Conservation (phyloP, 2,888 invertebrate species). For the Eustalomyia histrio region DNA sequence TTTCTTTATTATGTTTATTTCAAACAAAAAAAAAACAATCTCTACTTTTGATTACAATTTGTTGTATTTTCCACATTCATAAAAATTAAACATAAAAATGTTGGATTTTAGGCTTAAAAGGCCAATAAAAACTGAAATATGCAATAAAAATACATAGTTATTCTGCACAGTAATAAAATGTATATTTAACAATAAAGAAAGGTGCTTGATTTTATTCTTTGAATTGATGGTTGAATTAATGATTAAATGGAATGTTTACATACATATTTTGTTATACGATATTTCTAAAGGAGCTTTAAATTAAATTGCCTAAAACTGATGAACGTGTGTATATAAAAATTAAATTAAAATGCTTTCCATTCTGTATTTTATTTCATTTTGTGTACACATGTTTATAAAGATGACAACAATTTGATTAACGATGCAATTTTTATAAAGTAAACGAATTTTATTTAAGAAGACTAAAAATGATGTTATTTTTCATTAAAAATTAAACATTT, state of each 20-base stretch:
- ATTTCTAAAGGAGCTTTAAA: slow-evolving; percentile 5
- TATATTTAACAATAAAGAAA: slow-evolving; percentile 8
- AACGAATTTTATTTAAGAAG: slow-evolving; percentile 13
- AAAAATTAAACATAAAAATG: slow-evolving; percentile 42
- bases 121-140: slow-evolving; percentile 12
- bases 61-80: neutral
- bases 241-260: too few species aligned
- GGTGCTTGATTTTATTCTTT: neutral
- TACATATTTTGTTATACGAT: neutral
- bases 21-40: slow-evolving; percentile 2
- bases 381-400: neutral
- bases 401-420: slow-evolving; percentile 37
- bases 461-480: neutral
- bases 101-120: slow-evolving; percentile 33
- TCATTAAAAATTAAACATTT: slow-evolving; percentile 2
- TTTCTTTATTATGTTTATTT: slow-evolving; percentile 7
- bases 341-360: slow-evolving; percentile 28
- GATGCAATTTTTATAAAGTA: slow-evolving; percentile 32
- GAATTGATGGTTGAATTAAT: neutral
- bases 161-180: neutral
- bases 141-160: slow-evolving; percentile 19
- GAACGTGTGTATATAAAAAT: slow-evolving; percentile 36
- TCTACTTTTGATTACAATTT: slow-evolving; percentile 28
- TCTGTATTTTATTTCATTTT: neutral
- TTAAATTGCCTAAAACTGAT: neutral